These are phyloP conservation scores for Philypnodon macrostomus DNA, from an alignment of 2,797 vertebrate genomes.

Conservation along the genomic window DNA sequence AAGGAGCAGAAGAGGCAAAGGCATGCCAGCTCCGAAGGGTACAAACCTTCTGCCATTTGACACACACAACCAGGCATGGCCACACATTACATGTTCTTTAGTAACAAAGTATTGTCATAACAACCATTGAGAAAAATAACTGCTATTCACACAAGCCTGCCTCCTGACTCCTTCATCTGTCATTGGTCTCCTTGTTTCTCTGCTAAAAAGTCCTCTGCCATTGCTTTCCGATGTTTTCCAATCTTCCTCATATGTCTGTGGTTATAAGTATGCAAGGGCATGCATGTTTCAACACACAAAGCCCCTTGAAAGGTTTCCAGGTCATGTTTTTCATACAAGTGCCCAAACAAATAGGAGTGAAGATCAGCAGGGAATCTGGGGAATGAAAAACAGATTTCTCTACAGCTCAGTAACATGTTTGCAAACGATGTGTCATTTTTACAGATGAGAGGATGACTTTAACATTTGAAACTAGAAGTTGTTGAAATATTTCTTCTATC, in stretches of 20 bases:
- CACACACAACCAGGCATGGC: conserved; percentile 31
- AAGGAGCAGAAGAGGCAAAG: conserved; percentile 6
- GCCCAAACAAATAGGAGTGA: conserved; percentile 35
- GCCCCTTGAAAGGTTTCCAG: conserved; percentile 48
- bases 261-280: conserved; percentile 7
- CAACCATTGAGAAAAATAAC: conserved; percentile 15
- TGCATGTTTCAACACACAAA: conserved; percentile 30
- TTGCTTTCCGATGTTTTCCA: conserved; percentile 20
- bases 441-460: not conserved
- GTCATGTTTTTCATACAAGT: conserved; percentile 37
- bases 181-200: conserved; percentile 16
- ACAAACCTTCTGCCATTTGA: conserved; percentile 51
- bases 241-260: conserved; percentile 22
- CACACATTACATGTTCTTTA: conserved; percentile 40
- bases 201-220: conserved; percentile 1
- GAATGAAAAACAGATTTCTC: conserved; percentile 17
- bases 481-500: too few relatives aligned
- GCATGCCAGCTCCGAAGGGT: conserved; percentile 49
- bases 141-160: not conserved
- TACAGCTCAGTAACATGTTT: conserved; percentile 1
- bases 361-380: conserved; percentile 28
- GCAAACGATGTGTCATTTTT: conserved; percentile 4
- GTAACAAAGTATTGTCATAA: conserved; percentile 7
- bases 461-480: not conserved
- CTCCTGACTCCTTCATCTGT: not conserved